Evolutionary conservation across 2,113 vertebrate species (phyloP).

Genomic region (Lucifuga dentata): DNA sequence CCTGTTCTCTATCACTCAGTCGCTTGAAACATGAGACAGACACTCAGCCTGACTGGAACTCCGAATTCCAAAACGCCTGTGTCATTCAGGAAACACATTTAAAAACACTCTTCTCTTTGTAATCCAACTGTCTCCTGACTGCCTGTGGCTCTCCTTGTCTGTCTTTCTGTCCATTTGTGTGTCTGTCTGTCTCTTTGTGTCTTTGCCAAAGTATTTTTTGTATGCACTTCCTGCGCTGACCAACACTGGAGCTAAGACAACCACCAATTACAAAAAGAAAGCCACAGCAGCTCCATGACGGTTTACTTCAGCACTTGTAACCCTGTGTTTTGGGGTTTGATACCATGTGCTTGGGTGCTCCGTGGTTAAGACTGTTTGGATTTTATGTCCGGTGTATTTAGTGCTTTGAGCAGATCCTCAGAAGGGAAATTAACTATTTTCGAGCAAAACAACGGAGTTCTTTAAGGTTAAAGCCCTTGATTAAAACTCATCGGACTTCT

Average conservation of each 20-base stretch:
- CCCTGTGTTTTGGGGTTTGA: constrained; percentile 73
- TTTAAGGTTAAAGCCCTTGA: constrained; percentile 46
- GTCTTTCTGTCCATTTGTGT: no score
- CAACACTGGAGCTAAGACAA: constrained; percentile 54
- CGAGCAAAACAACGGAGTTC: constrained; percentile 26
- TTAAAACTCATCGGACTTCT: constrained; percentile 39
- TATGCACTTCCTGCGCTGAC: constrained; percentile 62
- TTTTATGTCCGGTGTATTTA: constrained; percentile 51
- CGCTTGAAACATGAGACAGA: constrained; percentile 61
- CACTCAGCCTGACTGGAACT: constrained; percentile 48
- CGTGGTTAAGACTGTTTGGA: constrained; percentile 51
- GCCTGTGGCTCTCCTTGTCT: constrained; percentile 16
- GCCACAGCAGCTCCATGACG: constrained; percentile 65
- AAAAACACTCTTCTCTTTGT: constrained; percentile 9
- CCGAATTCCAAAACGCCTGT: constrained; percentile 49
- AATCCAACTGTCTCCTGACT: constrained; percentile 27
- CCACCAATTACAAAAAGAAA: constrained; percentile 72
- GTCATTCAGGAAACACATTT: constrained; percentile 31
- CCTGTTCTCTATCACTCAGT: constrained; percentile 58
- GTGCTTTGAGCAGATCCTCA: constrained; percentile 8
- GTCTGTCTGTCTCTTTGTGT: constrained; percentile 25
- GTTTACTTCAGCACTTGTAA: constrained; percentile 63
- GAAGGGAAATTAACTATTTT: constrained; percentile 40
- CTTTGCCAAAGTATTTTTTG: constrained; percentile 44
- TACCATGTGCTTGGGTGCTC: constrained; percentile 47